Percentiles rank a stretch among this genome's conserved stretches.
These are phyloP conservation scores for Paramisgurnus dabryanus DNA, from an alignment of 2,113 vertebrate genomes.

Conservation along the genomic window DNA sequence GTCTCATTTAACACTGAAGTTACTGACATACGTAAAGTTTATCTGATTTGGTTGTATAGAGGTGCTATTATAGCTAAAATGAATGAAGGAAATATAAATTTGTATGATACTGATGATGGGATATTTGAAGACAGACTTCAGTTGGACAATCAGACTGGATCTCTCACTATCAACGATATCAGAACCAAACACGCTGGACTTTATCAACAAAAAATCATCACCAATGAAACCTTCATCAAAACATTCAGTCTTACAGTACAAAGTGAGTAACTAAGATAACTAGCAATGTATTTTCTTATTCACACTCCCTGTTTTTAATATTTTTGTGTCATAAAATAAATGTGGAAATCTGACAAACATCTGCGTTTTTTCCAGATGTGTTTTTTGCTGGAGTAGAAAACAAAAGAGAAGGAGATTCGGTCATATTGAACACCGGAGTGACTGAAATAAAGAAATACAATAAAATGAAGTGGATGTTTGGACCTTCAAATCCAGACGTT, in stretches of 20 bases:
- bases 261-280: not conserved
- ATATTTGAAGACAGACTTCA: no score
- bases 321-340: no score
- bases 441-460: slow-evolving; percentile 1
- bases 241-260: slow-evolving; percentile 3
- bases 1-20: no score
- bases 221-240: not conserved
- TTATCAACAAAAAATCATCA: slow-evolving; percentile 7
- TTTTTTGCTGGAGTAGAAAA: no score
- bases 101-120: no score
- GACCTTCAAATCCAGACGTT: not conserved
- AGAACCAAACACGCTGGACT: slow-evolving; percentile 15
- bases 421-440: no score
- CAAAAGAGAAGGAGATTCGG: no score
- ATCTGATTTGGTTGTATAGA: not conserved
- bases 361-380: not conserved
- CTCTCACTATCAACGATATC: not conserved
- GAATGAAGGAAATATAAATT: no score
- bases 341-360: not conserved
- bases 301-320: no score
- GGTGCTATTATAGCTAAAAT: not conserved
- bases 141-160: no score
- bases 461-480: not conserved
- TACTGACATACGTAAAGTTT: no score
- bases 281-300: no score